Evolutionary conservation across 2,797 vertebrate genomes (phyloP).

Genomic region (Eospalax fontanierii): DNA sequence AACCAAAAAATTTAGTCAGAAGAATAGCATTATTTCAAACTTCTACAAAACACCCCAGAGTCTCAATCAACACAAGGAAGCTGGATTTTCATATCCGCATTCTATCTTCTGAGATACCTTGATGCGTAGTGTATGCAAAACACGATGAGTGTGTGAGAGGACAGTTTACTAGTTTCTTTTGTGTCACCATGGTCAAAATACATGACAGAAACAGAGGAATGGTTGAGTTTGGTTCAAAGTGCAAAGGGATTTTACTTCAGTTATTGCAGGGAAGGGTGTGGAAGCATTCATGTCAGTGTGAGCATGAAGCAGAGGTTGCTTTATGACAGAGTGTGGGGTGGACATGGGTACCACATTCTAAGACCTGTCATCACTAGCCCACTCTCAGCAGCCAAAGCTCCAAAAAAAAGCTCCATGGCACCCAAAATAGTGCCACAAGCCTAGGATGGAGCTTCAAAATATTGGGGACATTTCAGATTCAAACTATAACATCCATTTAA

Average conservation of each 20-base stretch:
- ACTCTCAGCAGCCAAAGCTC: neutral
- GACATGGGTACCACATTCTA: neutral
- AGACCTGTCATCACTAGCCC: neutral
- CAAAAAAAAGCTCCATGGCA: neutral
- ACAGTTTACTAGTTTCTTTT: neutral
- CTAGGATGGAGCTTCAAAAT: neutral
- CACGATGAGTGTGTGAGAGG: neutral
- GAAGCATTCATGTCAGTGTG: neutral
- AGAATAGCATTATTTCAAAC: neutral
- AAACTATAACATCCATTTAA: neutral
- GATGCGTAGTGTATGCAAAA: neutral
- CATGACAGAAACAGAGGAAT: neutral
- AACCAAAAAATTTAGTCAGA: neutral
- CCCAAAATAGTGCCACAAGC: neutral
- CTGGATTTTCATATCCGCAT: neutral
- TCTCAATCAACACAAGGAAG: neutral
- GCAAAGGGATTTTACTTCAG: neutral
- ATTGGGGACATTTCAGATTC: neutral
- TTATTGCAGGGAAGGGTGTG: neutral
- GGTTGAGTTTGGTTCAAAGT: neutral
- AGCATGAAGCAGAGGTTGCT: neutral
- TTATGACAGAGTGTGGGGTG: no score
- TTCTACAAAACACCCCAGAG: conserved; percentile 31
- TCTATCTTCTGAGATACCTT: no score
- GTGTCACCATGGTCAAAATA: no score